These are phyloP conservation scores for Nesogale talazaci DNA, from an alignment of 2,113 vertebrate species.

Conservation along the genomic window DNA sequence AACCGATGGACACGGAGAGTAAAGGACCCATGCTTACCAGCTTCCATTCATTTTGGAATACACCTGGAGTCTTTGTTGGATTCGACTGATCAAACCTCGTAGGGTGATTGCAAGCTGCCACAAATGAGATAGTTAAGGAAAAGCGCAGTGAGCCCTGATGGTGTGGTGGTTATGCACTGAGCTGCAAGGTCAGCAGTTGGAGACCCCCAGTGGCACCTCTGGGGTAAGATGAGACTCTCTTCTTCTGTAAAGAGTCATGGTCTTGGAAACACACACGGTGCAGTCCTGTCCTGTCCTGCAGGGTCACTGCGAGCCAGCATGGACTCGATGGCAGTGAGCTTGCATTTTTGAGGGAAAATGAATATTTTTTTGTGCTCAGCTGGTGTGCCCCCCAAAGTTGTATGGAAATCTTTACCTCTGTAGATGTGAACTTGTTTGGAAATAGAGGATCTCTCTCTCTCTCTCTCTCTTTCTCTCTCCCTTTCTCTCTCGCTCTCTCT, in stretches of 20 bases:
- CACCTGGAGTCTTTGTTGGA: constrained; percentile 33
- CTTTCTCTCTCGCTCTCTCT: not conserved
- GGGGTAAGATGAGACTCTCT: too few species aligned
- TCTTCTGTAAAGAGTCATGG: too few species aligned
- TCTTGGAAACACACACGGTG: too few species aligned
- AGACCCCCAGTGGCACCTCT: too few species aligned
- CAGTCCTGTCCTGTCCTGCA: too few species aligned
- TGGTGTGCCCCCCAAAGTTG: not conserved
- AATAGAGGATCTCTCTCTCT: not conserved
- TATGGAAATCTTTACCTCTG: not conserved
- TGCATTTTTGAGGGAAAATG: too few species aligned
- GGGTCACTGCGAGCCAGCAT: too few species aligned
- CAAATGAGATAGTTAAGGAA: constrained; percentile 21
- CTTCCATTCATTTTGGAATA: constrained; percentile 49
- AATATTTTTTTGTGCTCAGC: not conserved
- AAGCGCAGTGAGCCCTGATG: not conserved
- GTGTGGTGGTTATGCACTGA: too few species aligned
- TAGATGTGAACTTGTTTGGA: not conserved
- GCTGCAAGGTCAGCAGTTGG: too few species aligned
- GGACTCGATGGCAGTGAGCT: too few species aligned
- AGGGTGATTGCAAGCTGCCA: not conserved
- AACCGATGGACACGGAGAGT: not conserved
- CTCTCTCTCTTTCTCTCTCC: too few species aligned
- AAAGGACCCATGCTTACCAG: not conserved
- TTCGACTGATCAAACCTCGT: not conserved